A percentile compares a stretch with the other conserved stretches of the same genome.
phyloP scores from a whole-genome alignment of 2,797 vertebrate species.

The Hippoglossus hippoglossus region DNA sequence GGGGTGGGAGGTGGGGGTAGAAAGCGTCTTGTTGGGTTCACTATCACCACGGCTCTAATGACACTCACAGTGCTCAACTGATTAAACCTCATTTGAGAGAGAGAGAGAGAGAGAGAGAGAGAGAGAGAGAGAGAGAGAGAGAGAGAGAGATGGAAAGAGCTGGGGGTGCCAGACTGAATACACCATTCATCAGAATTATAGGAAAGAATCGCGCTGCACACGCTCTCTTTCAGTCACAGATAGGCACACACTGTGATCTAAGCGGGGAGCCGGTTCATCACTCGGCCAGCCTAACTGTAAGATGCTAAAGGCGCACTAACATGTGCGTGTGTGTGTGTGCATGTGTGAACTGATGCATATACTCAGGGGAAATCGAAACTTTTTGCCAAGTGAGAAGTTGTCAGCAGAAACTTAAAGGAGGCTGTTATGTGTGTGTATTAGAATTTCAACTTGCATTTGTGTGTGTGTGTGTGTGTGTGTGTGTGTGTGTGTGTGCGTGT shows the following conservation, averaged over 20 bases:
- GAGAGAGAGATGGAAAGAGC: slow-evolving; percentile 7
- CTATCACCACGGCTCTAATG: slow-evolving; percentile 16
- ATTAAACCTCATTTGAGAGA: slow-evolving; percentile 29
- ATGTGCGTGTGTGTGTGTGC: slow-evolving; percentile 3
- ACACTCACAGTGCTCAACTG: slow-evolving; percentile 14
- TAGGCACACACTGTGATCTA: not conserved
- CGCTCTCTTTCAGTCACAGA: not conserved
- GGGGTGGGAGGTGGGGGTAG: not conserved
- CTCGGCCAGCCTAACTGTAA: not conserved
- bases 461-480: not conserved
- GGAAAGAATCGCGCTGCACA: slow-evolving; percentile 19
- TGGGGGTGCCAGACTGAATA: slow-evolving; percentile 25
- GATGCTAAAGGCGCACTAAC: slow-evolving; percentile 28
- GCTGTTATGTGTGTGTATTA: not conserved
- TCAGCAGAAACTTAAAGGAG: slow-evolving; percentile 4
- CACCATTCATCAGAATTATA: slow-evolving; percentile 56
- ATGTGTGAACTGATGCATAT: not conserved
- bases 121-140: not conserved
- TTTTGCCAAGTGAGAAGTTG: slow-evolving; percentile 2
- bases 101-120: not conserved
- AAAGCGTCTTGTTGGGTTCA: slow-evolving; percentile 14
- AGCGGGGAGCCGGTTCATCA: slow-evolving; percentile 4
- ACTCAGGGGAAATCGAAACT: not conserved
- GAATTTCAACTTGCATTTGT: not conserved
- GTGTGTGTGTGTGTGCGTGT: not conserved